Evolutionary conservation across 2,797 vertebrate species (phyloP).

Genomic region (Arvicola amphibius): DNA sequence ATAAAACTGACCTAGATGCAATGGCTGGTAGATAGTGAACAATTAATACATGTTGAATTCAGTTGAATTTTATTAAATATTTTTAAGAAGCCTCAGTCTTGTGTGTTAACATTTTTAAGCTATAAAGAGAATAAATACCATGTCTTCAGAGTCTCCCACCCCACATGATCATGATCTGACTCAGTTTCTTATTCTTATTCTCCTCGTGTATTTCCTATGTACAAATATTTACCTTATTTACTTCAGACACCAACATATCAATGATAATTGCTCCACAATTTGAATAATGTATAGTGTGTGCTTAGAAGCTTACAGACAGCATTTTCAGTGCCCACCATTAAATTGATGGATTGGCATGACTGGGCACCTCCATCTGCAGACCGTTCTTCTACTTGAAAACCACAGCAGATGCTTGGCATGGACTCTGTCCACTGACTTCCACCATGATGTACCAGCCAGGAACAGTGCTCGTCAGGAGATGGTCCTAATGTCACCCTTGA

Average conservation of each 20-base stretch:
- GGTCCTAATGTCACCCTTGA: conserved; percentile 30
- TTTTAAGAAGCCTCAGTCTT: not conserved
- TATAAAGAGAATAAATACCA: not conserved
- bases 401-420: not conserved
- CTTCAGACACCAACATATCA: not conserved
- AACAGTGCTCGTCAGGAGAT: not conserved
- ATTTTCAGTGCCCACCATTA: not conserved
- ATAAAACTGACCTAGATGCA: not conserved
- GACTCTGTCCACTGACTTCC: not conserved
- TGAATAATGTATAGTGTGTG: not conserved
- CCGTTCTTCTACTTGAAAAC: not conserved
- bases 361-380: not conserved
- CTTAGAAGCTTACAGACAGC: not conserved
- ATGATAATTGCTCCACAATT: not conserved
- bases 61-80: not conserved
- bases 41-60: not conserved
- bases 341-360: not conserved
- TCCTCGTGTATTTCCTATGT: not conserved
- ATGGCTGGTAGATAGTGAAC: not conserved
- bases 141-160: not conserved
- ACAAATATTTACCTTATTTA: not conserved
- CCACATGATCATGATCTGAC: not conserved
- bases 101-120: not conserved
- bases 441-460: not conserved
- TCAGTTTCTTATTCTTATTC: not conserved